Evolutionary conservation across 2,888 invertebrate genomes (phyloP).

Genomic region (Rhimphoctona megacephalus): DNA sequence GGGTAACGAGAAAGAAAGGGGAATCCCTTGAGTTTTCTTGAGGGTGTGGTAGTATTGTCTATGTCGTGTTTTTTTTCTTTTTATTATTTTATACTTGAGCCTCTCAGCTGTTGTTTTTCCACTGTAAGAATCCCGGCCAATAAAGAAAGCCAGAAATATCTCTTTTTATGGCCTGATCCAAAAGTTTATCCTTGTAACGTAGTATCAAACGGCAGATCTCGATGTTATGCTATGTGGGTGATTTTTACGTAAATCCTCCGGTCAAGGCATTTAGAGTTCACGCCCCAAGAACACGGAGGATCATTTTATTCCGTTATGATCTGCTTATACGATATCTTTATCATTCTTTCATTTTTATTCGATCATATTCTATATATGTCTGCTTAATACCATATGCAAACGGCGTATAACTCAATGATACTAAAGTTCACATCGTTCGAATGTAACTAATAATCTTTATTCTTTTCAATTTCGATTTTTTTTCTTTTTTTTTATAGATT

Average conservation of each 20-base stretch:
- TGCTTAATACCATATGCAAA: not conserved
- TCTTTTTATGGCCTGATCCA: not conserved
- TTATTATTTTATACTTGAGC: not conserved
- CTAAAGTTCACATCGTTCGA: not conserved
- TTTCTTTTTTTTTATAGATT: not conserved
- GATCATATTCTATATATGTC: not conserved
- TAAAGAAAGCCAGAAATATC: not conserved
- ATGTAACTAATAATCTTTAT: not conserved
- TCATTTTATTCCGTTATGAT: slow-evolving; percentile 62
- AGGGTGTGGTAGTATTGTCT: not conserved
- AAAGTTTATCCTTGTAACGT: not conserved
- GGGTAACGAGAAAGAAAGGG: not conserved
- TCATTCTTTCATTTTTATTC: slow-evolving; percentile 26
- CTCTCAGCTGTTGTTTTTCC: not conserved
- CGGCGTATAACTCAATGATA: not conserved
- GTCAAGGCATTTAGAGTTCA: too few species aligned
- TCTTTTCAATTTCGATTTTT: not conserved
- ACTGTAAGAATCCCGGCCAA: not conserved
- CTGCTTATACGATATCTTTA: slow-evolving; percentile 42
- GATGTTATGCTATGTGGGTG: slow-evolving; percentile 9
- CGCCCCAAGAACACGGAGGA: too few species aligned
- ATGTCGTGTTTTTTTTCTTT: not conserved
- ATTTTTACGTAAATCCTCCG: slow-evolving; percentile 19
- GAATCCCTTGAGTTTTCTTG: not conserved
- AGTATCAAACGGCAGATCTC: not conserved